These are phyloP conservation scores for Albula glossodonta DNA, from an alignment of 2,113 vertebrate genomes.

Conservation along the genomic window DNA sequence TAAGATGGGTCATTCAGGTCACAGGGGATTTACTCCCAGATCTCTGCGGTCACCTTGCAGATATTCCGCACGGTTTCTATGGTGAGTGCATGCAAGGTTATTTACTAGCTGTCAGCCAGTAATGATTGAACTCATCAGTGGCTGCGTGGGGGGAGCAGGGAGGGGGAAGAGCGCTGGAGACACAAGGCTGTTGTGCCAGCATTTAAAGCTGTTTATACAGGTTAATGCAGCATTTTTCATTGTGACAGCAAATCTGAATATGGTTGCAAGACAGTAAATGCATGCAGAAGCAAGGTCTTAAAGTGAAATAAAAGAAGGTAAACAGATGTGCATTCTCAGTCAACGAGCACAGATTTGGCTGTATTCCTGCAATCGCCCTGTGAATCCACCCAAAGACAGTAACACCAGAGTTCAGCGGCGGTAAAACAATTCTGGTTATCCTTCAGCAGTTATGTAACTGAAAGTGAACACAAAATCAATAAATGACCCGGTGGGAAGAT, in stretches of 20 bases:
- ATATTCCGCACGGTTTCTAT: neutral
- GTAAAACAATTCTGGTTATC: neutral
- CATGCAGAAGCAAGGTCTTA: neutral
- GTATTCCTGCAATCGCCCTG: neutral
- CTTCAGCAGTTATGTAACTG: conserved; percentile 1
- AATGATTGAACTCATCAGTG: neutral
- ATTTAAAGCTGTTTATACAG: neutral
- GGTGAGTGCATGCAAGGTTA: conserved; percentile 13
- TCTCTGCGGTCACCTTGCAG: neutral
- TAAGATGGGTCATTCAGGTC: neutral
- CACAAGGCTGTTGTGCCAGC: neutral
- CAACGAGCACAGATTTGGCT: neutral
- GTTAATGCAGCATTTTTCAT: neutral
- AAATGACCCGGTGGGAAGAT: neutral
- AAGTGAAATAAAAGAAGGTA: neutral
- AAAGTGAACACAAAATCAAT: conserved; percentile 2
- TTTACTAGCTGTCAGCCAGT: neutral
- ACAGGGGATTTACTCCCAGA: neutral
- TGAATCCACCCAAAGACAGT: neutral
- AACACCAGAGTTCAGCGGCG: neutral
- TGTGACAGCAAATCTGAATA: neutral
- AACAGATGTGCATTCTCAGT: neutral
- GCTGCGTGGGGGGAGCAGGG: neutral
- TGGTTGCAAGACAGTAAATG: neutral
- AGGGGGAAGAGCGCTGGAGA: neutral